A percentile compares a stretch with the other conserved stretches of the same genome.
Evolutionary conservation across 2,888 invertebrate species (phyloP).

Genomic region (Caradrina kadenii): DNA sequence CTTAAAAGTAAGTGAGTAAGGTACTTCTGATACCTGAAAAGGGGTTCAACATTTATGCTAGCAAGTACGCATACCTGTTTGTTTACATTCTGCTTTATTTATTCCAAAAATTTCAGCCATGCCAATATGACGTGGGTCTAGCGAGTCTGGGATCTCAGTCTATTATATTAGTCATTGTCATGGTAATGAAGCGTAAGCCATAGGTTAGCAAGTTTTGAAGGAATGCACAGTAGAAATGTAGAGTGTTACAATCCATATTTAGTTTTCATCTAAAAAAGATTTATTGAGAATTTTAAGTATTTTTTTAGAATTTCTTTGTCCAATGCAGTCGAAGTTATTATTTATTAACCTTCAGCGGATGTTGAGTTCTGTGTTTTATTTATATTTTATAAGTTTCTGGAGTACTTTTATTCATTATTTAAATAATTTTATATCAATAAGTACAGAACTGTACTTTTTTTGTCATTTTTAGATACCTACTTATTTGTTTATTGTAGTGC

Average conservation of each 20-base stretch:
- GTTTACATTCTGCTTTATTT: neutral
- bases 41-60: neutral
- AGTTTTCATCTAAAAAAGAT: conserved; percentile 6
- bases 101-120: neutral
- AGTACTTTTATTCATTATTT: neutral
- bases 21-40: no score
- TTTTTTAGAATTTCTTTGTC: neutral
- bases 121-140: neutral
- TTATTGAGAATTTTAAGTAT: neutral
- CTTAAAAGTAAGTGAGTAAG: no score
- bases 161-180: conserved; percentile 40
- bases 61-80: neutral
- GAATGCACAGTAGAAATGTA: conserved; percentile 51
- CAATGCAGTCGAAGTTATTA: neutral
- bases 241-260: conserved; percentile 36
- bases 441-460: neutral
- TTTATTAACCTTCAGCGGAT: conserved; percentile 3
- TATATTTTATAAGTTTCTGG: neutral
- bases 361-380: conserved; percentile 12
- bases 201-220: conserved; percentile 58
- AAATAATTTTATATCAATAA: conserved; percentile 5
- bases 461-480: conserved; percentile 4
- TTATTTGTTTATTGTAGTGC: conserved; percentile 16
- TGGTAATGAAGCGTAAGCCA: conserved; percentile 67
- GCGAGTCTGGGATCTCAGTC: neutral